Base-by-base conservation (phyloP, 2,113 vertebrate species). In the Saccopteryx bilineata region DNA sequence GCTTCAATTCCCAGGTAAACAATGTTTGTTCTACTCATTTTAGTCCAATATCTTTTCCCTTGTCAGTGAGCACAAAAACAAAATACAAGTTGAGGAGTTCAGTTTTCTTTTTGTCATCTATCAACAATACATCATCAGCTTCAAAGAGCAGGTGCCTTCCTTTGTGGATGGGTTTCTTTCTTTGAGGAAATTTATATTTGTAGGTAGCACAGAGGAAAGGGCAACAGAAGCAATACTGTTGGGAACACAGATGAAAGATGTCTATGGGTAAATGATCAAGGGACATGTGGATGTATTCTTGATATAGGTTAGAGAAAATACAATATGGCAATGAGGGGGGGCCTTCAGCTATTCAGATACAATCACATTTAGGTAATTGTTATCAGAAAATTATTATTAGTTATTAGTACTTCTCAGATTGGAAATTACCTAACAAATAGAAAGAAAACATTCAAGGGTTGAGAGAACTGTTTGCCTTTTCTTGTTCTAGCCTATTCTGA, bases 51-150 rank as follows among this genome's bases (percentile, higher is more conserved):
- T 63, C 76, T 78, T 88, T 92, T 95, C 24, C 39, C 28, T 96
- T 94, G 39, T 85, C 76, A 24, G 13, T 54, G 56, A 96, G 66
- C 14, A 83, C 79, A 96, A 91, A 96, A 79, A 71, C 56, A 91
- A 87, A 92, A 31, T 17, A 81, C 26, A 50, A 94, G 68, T 23
- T 26, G n/a, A 94, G 84, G 48, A 81, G 39, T 88, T 90, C 75
- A 72, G n/a, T 85, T 90, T 94, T 93, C 56, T 63, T 87, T 85
- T 69, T 95, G 72, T 76, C 63, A 23, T 78, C 61, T 72, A 11
- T 88, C 60, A 88, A 92, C 71, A 94, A 92, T 78, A 33, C 11
- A 28, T 56, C 9, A 58, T 68, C 28, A 87, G 14, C 66, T 93
- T 95, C 65, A 94, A 95, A 79, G 46, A 96, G 63, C 78, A 78